Percentiles rank a stretch among this genome's conserved stretches.
Conservation (phyloP, 1,140 invertebrate species). For the Trichonephila clavipes region DNA sequence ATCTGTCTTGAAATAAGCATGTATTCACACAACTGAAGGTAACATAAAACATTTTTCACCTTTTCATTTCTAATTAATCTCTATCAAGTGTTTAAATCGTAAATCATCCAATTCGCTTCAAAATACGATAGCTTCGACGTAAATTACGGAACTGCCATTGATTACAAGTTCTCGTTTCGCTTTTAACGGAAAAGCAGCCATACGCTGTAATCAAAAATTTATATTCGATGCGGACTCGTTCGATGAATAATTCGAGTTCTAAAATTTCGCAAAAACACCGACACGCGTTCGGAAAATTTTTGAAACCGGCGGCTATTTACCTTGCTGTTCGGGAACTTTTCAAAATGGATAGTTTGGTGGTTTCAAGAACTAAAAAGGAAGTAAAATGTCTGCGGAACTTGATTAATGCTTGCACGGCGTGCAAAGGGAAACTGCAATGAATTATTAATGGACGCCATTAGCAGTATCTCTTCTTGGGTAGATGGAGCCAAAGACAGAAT, state of each 20-base stretch:
- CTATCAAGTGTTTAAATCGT: too few species aligned
- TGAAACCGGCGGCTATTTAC: constrained; percentile 27
- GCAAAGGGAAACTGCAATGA: constrained; percentile 43
- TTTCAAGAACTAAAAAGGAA: not conserved
- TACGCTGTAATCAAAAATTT: not conserved
- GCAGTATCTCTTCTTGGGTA: constrained; percentile 55
- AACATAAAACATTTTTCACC: too few species aligned
- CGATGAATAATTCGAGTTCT: constrained; percentile 13
- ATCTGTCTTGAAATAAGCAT: too few species aligned
- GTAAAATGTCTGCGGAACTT: constrained; percentile 19
- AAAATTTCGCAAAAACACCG: not conserved
- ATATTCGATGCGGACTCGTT: not conserved
- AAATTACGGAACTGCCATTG: not conserved
- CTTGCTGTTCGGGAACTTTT: constrained; percentile 15
- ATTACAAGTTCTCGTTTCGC: not conserved
- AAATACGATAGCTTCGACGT: not conserved
- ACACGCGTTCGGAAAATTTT: not conserved
- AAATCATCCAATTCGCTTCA: too few species aligned
- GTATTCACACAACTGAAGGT: too few species aligned
- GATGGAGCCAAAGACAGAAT: constrained; percentile 37
- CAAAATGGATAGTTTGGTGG: constrained; percentile 8
- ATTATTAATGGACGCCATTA: constrained; percentile 72
- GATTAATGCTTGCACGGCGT: constrained; percentile 52
- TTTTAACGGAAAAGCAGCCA: not conserved
- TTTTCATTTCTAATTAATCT: too few species aligned